A percentile compares a stretch with the other conserved stretches of the same genome.
These are phyloP conservation scores for Plemyria rubiginata DNA, from an alignment of 2,888 invertebrate genomes.

Conservation along the genomic window DNA sequence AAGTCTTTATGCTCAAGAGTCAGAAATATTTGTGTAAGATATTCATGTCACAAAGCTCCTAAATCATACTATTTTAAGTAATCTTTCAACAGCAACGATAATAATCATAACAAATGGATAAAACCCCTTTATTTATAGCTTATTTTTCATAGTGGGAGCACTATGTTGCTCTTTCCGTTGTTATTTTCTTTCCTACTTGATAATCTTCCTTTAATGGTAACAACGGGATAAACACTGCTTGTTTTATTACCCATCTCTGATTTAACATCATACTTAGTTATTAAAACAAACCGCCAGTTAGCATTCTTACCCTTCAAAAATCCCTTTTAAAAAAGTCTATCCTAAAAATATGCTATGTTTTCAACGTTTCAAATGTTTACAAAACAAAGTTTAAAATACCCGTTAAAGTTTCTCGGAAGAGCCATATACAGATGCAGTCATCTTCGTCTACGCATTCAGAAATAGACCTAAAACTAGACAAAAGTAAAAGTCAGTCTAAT, in stretches of 20 bases:
- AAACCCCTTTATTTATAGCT: no score
- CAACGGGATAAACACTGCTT: neutral
- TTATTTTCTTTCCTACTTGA: neutral
- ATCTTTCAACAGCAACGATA: no score
- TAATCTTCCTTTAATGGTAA: neutral
- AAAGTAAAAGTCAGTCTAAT: conserved; percentile 18
- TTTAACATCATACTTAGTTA: conserved; percentile 8
- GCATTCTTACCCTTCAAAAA: no score
- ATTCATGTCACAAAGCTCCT: no score
- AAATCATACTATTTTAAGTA: no score
- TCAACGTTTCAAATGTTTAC: conserved; percentile 33
- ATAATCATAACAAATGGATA: no score
- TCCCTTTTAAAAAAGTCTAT: conserved; percentile 5
- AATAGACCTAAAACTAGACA: conserved; percentile 68
- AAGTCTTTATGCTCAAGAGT: no score
- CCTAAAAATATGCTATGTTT: conserved; percentile 15
- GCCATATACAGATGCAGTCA: conserved; percentile 53
- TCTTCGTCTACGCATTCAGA: conserved; percentile 69
- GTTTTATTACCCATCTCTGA: conserved; percentile 1
- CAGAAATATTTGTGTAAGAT: no score
- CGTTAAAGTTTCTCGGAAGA: conserved; percentile 55
- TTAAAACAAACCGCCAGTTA: conserved; percentile 21
- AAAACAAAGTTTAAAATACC: conserved; percentile 43
- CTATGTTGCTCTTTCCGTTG: neutral
- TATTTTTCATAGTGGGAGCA: no score